Conservation (phyloP, 1,140 invertebrate species). For the Phocides pigmalion region DNA sequence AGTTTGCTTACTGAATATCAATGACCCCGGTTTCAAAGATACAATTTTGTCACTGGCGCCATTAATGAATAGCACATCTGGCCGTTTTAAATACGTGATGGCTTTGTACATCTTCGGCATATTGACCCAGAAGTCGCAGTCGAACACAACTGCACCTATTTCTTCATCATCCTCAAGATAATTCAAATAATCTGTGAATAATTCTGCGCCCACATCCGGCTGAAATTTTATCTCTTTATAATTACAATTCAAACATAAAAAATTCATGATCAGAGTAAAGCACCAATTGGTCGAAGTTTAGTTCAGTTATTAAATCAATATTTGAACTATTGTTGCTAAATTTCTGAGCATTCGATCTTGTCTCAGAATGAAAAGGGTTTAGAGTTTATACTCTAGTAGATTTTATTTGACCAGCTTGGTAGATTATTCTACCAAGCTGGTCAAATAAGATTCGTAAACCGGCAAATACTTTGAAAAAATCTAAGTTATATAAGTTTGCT, state of each 20-base stretch:
- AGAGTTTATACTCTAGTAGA: too few relatives aligned
- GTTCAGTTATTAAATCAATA: too few relatives aligned
- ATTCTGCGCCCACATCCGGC: slow-evolving; percentile 62
- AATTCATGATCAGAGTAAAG: too few relatives aligned
- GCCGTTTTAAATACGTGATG: slow-evolving; percentile 70
- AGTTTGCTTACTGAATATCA: slow-evolving; percentile 52
- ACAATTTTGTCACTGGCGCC: slow-evolving; percentile 80
- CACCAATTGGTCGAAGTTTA: too few relatives aligned
- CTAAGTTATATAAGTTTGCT: too few relatives aligned
- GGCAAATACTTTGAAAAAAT: too few relatives aligned
- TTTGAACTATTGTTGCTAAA: too few relatives aligned
- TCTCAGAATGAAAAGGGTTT: too few relatives aligned
- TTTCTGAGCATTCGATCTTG: too few relatives aligned
- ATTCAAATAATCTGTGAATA: slow-evolving; percentile 53
- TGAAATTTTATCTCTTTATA: slow-evolving; percentile 40
- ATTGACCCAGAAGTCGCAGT: slow-evolving; percentile 45
- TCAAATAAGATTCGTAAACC: too few relatives aligned
- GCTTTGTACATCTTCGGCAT: slow-evolving; percentile 54
- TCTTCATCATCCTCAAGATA: slow-evolving; percentile 68
- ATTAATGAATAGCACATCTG: slow-evolving; percentile 76
- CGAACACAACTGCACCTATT: slow-evolving; percentile 77
- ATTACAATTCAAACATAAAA: neutral
- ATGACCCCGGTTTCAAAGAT: slow-evolving; percentile 56
- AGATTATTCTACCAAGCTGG: too few relatives aligned
- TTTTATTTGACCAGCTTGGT: too few relatives aligned